Evolutionary conservation across 2,113 vertebrate genomes (phyloP), one percentile per base, ranked within the genome.

Genomic region (Thryonomys swinderianus): DNA sequence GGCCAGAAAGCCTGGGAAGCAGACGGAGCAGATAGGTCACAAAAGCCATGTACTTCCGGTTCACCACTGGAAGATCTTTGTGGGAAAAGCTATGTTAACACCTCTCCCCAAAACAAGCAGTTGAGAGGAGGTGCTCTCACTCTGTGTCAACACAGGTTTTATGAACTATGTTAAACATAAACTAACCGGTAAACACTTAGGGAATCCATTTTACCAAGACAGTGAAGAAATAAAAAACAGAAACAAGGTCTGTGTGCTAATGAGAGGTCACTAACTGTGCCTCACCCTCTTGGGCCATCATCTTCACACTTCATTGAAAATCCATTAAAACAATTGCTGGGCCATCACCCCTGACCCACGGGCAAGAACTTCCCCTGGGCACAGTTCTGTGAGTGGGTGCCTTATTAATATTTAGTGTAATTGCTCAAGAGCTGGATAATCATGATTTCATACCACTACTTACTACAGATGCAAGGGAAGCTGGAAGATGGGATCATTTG

Each of bases 221-320:
- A 16, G 20, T 66, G 62, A 91, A 90, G 53, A 92, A 88, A 90
- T 71, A 53, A 83, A 91, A n/a, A 95, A 14, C 57, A 82, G 73
- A 94, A 88, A 71, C 61, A 73, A 91, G 76, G 62, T 89, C 90
- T 48, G 37, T 57, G 55, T 80, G 14, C 93, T 89, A 85, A 96
- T 2, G 27, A 61, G 51, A 14, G 27, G 32, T 25, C 1, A 7
- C 59, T 96, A 93, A 94, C 53, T 40, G 82, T n/a, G 42, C 71
- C 59, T 91, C 57, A 1, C 84, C 82, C 83, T 96, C 42, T 32
- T 59, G 87, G 69, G 64, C 87, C 64, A 45, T 73, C 90, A 61
- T 95, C 32, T 86, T 93, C 59, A 93, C 96, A 95, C 90, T 81
- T 96, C 96, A 90, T 93, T 93, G 96, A 90, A 96, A 94, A 97